These are phyloP conservation scores for Bombus superbus DNA, from an alignment of 1,140 invertebrate genomes.

Conservation along the genomic window DNA sequence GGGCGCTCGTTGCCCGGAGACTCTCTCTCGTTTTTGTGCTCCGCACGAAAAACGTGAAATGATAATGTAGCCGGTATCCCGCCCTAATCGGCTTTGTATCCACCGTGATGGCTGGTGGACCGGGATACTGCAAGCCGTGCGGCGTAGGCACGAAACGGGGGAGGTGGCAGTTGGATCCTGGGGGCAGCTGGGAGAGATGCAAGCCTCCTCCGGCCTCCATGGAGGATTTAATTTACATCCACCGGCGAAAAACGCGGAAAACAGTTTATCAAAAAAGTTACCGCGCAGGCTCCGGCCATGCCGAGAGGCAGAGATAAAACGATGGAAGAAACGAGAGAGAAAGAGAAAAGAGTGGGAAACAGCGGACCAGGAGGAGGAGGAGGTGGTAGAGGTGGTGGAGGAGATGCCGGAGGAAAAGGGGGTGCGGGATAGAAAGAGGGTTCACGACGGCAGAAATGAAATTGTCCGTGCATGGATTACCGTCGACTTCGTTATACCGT, in stretches of 20 bases:
- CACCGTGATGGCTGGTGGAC: constrained; percentile 62
- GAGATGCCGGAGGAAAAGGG: constrained; percentile 55
- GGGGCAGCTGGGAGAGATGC: constrained; percentile 61
- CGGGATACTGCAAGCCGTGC: constrained; percentile 41
- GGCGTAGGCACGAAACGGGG: not conserved
- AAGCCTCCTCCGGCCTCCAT: constrained; percentile 65
- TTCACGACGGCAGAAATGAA: constrained; percentile 66
- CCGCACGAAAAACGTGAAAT: constrained; percentile 72
- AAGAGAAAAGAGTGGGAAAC: not conserved
- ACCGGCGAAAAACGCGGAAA: constrained; percentile 77
- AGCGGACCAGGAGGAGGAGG: not conserved
- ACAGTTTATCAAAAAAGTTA: constrained; percentile 80
- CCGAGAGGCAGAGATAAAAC: constrained; percentile 30
- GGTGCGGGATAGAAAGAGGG: constrained; percentile 61
- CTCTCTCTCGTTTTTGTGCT: constrained; percentile 2
- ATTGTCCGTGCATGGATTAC: constrained; percentile 72
- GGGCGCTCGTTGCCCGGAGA: constrained; percentile 33
- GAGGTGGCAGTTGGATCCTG: constrained; percentile 54
- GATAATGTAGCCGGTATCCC: constrained; percentile 74
- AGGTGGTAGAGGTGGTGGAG: not conserved
- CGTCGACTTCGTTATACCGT: constrained; percentile 70
- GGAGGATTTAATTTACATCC: constrained; percentile 79
- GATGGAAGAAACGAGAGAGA: not conserved
- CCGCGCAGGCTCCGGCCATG: constrained; percentile 63
- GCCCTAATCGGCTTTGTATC: constrained; percentile 77